Conservation (phyloP, 2,797 vertebrate species). For the Gallirallus australis region DNA sequence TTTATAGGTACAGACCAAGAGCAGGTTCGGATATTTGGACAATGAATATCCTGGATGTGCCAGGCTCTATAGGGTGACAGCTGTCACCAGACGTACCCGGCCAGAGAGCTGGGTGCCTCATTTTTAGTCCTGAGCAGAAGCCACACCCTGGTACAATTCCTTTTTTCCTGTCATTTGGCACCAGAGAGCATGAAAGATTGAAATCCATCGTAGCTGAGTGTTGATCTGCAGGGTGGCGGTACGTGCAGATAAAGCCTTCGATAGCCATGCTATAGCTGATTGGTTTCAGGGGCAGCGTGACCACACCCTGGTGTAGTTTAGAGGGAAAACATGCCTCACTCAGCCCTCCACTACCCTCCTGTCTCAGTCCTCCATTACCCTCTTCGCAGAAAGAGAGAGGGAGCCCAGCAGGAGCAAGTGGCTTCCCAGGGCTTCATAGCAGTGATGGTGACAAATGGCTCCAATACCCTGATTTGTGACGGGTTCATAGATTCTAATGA, state of each 20-base stretch:
- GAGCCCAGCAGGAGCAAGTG: neutral
- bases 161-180: neutral
- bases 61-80: neutral
- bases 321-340: accelerated
- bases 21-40: neutral
- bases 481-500: neutral
- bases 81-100: neutral
- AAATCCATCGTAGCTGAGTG: accelerated
- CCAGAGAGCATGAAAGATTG: neutral
- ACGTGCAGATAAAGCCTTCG: neutral
- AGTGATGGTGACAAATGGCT: neutral
- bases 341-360: neutral
- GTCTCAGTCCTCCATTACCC: neutral
- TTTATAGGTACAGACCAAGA: neutral
- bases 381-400: neutral
- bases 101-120: neutral
- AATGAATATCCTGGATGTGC: neutral
- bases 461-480: neutral
- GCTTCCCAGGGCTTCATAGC: neutral
- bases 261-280: neutral
- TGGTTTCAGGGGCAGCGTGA: neutral
- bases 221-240: accelerated
- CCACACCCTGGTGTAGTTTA: neutral
- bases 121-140: neutral
- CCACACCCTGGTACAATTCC: neutral